Percentiles rank a stretch among this genome's conserved stretches.
phyloP scores from a whole-genome alignment of 2,113 vertebrate genomes.

The Phylloscopus trochiloides region DNA sequence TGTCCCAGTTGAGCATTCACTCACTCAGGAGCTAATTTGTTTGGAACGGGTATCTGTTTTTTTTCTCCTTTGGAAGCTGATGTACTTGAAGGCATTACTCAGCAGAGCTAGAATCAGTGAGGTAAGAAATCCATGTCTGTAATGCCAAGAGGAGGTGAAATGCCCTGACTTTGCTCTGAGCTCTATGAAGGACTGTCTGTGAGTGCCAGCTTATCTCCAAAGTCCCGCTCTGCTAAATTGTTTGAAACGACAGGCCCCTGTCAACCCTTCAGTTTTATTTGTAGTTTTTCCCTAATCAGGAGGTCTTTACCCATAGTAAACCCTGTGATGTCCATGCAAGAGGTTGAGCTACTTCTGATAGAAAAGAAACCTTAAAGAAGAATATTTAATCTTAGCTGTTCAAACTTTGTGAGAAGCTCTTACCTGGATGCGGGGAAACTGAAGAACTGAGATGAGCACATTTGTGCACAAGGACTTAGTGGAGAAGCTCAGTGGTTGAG shows the following conservation, averaged over 20 bases:
- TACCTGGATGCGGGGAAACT: background rate
- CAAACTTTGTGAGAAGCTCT: background rate
- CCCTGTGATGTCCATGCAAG: accelerated
- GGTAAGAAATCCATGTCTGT: background rate
- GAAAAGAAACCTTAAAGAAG: background rate
- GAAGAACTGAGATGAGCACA: accelerated
- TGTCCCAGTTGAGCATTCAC: background rate
- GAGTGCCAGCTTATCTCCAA: background rate
- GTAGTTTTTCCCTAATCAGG: background rate
- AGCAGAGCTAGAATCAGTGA: background rate
- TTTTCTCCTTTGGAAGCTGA: background rate
- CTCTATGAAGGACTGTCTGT: background rate
- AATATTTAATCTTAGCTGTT: background rate
- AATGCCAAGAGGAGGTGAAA: background rate
- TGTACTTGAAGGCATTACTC: slow-evolving; percentile 5
- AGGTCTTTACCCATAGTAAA: background rate
- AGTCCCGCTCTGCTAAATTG: accelerated
- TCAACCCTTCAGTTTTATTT: background rate
- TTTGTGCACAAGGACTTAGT: background rate
- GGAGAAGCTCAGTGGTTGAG: background rate
- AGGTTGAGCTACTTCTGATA: background rate
- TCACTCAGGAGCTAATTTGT: background rate
- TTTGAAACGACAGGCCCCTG: background rate
- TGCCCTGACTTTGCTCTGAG: background rate
- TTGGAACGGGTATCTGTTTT: background rate